Evolutionary conservation across 2,888 invertebrate species (phyloP).

Genomic region (Caenorhabditis sp.): DNA sequence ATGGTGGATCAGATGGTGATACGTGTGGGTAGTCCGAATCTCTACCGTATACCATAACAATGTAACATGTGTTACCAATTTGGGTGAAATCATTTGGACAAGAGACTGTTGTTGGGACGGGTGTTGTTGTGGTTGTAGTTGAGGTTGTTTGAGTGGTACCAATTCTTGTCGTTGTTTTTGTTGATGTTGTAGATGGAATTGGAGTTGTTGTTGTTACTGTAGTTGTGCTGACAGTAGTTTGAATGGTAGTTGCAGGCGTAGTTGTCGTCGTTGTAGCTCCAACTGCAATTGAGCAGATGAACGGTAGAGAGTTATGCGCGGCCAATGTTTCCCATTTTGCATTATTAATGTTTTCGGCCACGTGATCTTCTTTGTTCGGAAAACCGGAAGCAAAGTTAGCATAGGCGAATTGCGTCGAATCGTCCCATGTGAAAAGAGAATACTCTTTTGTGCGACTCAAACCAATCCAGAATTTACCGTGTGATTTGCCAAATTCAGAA

Average conservation of each 20-base stretch:
- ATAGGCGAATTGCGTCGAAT: constrained; percentile 11
- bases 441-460: not conserved
- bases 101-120: constrained; percentile 10
- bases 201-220: constrained; percentile 8
- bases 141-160: constrained; percentile 7
- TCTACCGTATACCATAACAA: constrained; percentile 19
- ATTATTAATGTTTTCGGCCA: constrained; percentile 26
- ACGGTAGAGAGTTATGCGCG: constrained; percentile 17
- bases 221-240: constrained; percentile 8
- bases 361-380: constrained; percentile 24
- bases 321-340: constrained; percentile 24
- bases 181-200: constrained; percentile 1
- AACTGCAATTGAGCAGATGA: constrained; percentile 15
- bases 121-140: constrained; percentile 16
- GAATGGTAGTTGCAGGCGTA: constrained; percentile 8
- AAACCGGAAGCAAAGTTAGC: constrained; percentile 29
- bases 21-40: constrained; percentile 29
- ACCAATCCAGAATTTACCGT: constrained; percentile 3
- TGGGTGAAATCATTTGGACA: constrained; percentile 22
- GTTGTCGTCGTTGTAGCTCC: not conserved
- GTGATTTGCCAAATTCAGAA: not conserved
- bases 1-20: constrained; percentile 22
- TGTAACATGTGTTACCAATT: constrained; percentile 11
- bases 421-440: constrained; percentile 1
- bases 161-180: constrained; percentile 9